A percentile compares a stretch with the other conserved stretches of the same genome.
phyloP scores from a whole-genome alignment of 2,797 vertebrate genomes.

The Lophius americanus region DNA sequence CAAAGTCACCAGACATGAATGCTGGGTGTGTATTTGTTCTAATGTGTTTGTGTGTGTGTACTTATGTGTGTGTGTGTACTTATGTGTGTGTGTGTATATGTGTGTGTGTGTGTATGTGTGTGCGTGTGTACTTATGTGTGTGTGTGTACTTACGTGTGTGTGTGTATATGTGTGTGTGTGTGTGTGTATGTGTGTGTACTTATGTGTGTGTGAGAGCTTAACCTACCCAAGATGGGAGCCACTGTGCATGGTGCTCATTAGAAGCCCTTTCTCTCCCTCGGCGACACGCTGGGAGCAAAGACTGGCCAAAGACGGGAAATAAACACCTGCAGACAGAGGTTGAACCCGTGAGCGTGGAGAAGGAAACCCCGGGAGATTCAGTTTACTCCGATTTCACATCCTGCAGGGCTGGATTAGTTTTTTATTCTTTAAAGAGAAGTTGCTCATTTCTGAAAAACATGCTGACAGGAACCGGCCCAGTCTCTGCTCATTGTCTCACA shows the following conservation, averaged over 20 bases:
- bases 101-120: too few species aligned
- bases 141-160: background rate
- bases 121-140: background rate
- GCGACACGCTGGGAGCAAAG: slow-evolving; percentile 75
- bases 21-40: too few species aligned
- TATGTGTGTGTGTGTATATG: background rate
- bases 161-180: background rate
- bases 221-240: slow-evolving; percentile 73
- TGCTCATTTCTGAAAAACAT: too few species aligned
- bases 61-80: background rate
- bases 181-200: background rate
- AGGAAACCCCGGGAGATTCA: too few species aligned
- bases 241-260: slow-evolving; percentile 72
- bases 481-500: too few species aligned
- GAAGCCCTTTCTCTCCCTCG: slow-evolving; percentile 68
- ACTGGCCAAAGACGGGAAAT: slow-evolving; percentile 77
- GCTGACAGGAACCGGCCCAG: too few species aligned
- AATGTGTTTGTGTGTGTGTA: background rate
- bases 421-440: too few species aligned
- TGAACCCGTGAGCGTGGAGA: too few species aligned
- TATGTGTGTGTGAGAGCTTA: background rate
- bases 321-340: slow-evolving; percentile 68
- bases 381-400: too few species aligned
- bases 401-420: too few species aligned
- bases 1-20: background rate